Percentiles rank a stretch among this genome's conserved stretches.
phyloP scores from a whole-genome alignment of 1,140 invertebrate species.

The Drosophila lowei region DNA sequence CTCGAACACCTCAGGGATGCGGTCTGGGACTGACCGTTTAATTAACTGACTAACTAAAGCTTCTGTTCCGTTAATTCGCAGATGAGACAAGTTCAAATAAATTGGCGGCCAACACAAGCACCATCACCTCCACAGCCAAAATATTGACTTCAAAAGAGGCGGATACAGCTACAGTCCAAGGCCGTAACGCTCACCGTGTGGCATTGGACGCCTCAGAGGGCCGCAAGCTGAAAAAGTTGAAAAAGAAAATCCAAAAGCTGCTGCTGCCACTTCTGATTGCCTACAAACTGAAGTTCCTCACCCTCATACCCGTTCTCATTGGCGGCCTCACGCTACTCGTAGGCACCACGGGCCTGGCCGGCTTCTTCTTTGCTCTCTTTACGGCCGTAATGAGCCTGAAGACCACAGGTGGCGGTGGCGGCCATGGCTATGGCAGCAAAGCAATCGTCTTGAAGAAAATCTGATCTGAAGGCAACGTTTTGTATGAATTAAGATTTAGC shows the following conservation, averaged over 20 bases:
- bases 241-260: constrained; percentile 87
- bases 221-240: constrained; percentile 83
- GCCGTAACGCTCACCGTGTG: constrained; percentile 43
- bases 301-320: constrained; percentile 89
- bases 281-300: constrained; percentile 92
- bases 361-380: constrained; percentile 93
- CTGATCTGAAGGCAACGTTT: constrained; percentile 29
- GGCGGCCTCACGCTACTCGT: constrained; percentile 89
- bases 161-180: constrained; percentile 48
- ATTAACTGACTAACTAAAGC: constrained; percentile 53
- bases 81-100: constrained; percentile 36
- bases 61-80: constrained; percentile 13
- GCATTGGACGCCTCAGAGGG: constrained; percentile 33
- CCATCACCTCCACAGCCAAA: constrained; percentile 13
- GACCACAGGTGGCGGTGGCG: constrained; percentile 50
- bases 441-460: constrained; percentile 75
- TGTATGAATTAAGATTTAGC: constrained; percentile 29
- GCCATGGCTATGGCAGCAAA: constrained; percentile 64
- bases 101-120: constrained; percentile 33
- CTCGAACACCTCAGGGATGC: constrained; percentile 29
- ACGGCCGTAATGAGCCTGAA: constrained; percentile 86
- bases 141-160: constrained; percentile 54
- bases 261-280: constrained; percentile 90
- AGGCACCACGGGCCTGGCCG: constrained; percentile 90
- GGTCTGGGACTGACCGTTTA: constrained; percentile 50